phyloP scores from a whole-genome alignment of 2,797 vertebrate genomes.

The Fringilla coelebs region DNA sequence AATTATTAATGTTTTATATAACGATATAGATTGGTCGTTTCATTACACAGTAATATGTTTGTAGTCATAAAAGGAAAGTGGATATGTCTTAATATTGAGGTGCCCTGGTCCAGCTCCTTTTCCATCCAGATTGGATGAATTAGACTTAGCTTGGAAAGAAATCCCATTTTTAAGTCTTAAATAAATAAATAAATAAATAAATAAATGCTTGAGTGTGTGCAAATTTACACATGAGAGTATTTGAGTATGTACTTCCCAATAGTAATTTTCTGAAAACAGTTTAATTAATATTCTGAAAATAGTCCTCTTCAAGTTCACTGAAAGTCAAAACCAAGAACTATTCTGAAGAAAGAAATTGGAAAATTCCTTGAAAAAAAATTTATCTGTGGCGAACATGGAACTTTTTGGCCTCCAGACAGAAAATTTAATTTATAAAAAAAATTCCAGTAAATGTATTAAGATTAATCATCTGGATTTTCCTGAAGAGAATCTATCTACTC shows the following conservation, averaged over 20 bases:
- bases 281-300: neutral
- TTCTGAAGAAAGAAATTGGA: neutral
- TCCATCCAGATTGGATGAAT: neutral
- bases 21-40: conserved; percentile 21
- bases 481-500: neutral
- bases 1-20: conserved; percentile 51
- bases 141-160: neutral
- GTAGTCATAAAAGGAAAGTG: neutral
- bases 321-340: neutral
- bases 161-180: neutral
- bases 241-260: neutral
- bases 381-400: neutral
- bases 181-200: neutral
- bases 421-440: neutral
- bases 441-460: neutral
- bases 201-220: neutral
- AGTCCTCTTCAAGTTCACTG: neutral
- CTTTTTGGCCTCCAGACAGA: neutral
- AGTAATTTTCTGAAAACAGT: neutral
- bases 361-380: neutral
- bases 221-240: neutral
- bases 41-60: conserved; percentile 34
- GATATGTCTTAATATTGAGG: neutral
- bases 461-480: neutral
- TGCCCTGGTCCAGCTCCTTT: neutral